Evolutionary conservation across 2,797 vertebrate species (phyloP).

Genomic region (Xyrichtys novacula): DNA sequence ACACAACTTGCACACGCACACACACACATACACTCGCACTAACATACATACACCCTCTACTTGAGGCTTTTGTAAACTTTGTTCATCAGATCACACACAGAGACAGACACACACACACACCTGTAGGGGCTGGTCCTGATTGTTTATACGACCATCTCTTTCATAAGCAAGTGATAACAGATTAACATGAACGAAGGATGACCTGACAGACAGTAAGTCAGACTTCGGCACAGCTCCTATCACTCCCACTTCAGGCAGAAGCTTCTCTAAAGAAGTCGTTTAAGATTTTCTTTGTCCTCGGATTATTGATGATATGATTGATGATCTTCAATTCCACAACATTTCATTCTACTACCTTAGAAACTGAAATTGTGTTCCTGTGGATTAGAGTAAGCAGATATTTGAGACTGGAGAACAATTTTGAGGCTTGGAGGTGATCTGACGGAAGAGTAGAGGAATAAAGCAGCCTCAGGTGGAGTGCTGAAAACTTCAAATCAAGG

Average conservation of each 20-base stretch:
- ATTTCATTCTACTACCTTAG: background rate
- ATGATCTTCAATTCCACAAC: constrained; percentile 1
- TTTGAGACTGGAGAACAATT: background rate
- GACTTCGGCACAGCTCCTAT: background rate
- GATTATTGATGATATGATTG: background rate
- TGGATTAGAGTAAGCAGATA: background rate
- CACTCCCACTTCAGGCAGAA: background rate
- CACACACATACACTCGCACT: background rate
- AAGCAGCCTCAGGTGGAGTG: background rate
- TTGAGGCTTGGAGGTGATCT: constrained; percentile 8
- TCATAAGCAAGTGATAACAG: constrained; percentile 46
- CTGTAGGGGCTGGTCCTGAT: constrained; percentile 35
- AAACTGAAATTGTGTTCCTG: background rate
- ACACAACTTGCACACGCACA: constrained; percentile 1
- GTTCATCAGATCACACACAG: constrained; percentile 10
- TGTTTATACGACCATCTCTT: constrained; percentile 25
- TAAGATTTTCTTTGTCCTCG: background rate
- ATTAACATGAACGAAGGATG: constrained; percentile 26
- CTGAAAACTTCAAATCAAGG: constrained; percentile 9
- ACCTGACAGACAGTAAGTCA: constrained; percentile 3
- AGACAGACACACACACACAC: constrained; percentile 17
- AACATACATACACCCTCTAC: constrained; percentile 17
- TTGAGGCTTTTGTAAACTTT: constrained; percentile 35
- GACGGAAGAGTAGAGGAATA: background rate
- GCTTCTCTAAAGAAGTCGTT: background rate